phyloP scores from a whole-genome alignment of 2,113 vertebrate genomes.

The Australoheros scitulus region DNA sequence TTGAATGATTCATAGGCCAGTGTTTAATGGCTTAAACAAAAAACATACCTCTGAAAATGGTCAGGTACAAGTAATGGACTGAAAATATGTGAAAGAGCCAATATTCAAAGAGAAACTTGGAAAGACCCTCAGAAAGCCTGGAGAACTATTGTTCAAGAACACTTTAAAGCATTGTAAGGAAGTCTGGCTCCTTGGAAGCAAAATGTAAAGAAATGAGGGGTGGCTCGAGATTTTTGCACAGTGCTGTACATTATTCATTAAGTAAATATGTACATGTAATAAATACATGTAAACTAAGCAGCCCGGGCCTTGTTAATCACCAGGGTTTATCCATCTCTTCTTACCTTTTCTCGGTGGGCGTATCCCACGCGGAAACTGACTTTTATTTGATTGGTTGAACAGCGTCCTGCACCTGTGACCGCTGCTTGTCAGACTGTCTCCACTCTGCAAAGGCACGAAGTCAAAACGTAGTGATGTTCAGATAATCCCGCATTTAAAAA shows the following conservation, averaged over 20 bases:
- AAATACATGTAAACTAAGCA: background rate
- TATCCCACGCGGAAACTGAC: background rate
- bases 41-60: no score
- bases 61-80: background rate
- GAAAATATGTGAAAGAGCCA: background rate
- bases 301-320: background rate
- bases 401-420: conserved; percentile 35
- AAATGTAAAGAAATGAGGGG: background rate
- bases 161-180: background rate
- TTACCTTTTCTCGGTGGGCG: background rate
- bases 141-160: background rate
- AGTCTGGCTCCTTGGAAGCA: background rate
- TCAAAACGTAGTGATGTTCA: background rate
- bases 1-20: background rate
- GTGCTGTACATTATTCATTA: background rate
- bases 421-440: background rate
- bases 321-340: background rate
- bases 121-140: background rate
- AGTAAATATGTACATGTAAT: background rate
- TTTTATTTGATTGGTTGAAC: conserved; percentile 58
- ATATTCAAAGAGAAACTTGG: background rate
- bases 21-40: background rate
- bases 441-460: background rate
- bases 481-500: background rate
- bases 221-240: background rate